Conservation (phyloP, 2,888 invertebrate species). For the Megaustenia siamemsis region DNA sequence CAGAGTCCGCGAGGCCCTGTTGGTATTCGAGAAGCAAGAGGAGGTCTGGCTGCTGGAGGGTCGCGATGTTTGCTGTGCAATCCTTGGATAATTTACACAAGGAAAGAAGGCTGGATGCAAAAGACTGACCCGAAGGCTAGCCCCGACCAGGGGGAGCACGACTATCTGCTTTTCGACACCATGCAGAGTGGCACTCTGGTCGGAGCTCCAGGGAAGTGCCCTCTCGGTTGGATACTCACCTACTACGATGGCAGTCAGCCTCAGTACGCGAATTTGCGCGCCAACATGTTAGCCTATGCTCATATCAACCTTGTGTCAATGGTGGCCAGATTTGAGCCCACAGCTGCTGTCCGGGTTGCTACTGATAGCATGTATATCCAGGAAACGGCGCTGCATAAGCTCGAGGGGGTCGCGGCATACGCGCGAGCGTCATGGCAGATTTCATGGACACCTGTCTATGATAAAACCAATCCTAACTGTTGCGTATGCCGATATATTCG, state of each 20-base stretch:
- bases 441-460: not conserved
- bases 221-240: not conserved
- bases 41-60: not conserved
- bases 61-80: not conserved
- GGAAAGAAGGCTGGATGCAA: not conserved
- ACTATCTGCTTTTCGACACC: not conserved
- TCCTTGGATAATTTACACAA: not conserved
- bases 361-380: conserved; percentile 17
- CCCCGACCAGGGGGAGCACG: not conserved
- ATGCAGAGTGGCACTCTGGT: not conserved
- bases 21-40: not conserved
- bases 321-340: not conserved
- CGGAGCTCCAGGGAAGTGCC: not conserved
- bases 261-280: not conserved
- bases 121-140: not conserved
- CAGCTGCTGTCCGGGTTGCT: not conserved
- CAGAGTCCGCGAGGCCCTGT: not conserved
- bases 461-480: not conserved
- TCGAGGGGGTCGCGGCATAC: conserved; percentile 10
- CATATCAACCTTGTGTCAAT: conserved; percentile 1
- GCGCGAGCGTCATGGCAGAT: no score
- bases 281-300: not conserved
- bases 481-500: not conserved
- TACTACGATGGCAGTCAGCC: conserved; percentile 10
- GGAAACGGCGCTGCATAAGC: conserved; percentile 2